phyloP scores from a whole-genome alignment of 1,140 invertebrate species.

The Calliopsis andreniformis region DNA sequence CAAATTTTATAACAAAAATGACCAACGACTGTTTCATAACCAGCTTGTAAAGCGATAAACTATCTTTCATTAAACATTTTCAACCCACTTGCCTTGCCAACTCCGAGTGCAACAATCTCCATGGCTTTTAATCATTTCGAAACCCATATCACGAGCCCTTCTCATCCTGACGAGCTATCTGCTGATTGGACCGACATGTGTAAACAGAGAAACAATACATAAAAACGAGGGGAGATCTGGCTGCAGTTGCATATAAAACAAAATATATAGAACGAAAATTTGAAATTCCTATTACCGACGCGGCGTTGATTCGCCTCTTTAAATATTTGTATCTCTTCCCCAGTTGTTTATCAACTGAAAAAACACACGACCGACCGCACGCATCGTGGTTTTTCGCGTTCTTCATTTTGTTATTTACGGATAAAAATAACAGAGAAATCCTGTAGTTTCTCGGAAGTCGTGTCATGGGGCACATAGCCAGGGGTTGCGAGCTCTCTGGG shows the following conservation, averaged over 20 bases:
- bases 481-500: no score
- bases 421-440: neutral
- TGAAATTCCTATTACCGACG: constrained; percentile 24
- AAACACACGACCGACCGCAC: neutral
- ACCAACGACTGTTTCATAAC: no score
- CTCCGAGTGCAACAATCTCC: no score
- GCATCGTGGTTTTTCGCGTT: neutral
- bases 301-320: neutral
- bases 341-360: neutral
- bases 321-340: constrained; percentile 29
- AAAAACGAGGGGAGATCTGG: neutral
- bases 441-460: neutral
- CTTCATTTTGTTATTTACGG: neutral
- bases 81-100: no score
- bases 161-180: neutral
- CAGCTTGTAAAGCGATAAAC: no score
- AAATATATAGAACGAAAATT: constrained; percentile 27
- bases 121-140: constrained; percentile 7
- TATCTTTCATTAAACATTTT: no score
- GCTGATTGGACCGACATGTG: constrained; percentile 5
- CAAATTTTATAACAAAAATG: no score
- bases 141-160: neutral
- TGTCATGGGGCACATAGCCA: no score
- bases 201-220: constrained; percentile 13
- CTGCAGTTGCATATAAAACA: neutral